phyloP scores from a whole-genome alignment of 2,888 invertebrate species.

The Temnothorax unifasciatus region DNA sequence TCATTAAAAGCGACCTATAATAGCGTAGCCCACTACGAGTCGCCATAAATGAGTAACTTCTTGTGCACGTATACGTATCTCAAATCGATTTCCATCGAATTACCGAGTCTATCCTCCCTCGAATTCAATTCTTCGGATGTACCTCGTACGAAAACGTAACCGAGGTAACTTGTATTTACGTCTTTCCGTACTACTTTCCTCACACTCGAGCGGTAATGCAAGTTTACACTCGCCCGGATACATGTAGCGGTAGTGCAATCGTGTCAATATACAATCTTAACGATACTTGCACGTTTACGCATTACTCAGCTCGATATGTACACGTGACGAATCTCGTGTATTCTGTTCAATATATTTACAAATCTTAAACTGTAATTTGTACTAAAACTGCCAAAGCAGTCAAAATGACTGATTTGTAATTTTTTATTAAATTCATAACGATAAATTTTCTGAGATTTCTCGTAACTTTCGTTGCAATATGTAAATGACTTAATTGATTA shows the following conservation, averaged over 20 bases:
- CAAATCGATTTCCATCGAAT: conserved; percentile 71
- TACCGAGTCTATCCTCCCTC: conserved; percentile 58
- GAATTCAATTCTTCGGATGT: conserved; percentile 64
- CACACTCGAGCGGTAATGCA: conserved; percentile 17
- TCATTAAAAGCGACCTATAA: conserved; percentile 72
- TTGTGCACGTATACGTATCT: conserved; percentile 61
- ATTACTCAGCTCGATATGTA: not conserved
- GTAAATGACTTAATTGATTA: not conserved
- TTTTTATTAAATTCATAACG: not conserved
- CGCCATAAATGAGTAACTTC: conserved; percentile 67
- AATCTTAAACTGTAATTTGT: not conserved
- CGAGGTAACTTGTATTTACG: conserved; percentile 44
- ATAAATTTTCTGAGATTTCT: not conserved
- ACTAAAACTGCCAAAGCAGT: not conserved
- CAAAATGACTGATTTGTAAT: not conserved
- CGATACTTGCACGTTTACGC: not conserved
- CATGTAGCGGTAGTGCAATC: conserved; percentile 12
- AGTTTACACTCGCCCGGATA: conserved; percentile 29
- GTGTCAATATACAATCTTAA: conserved; percentile 9
- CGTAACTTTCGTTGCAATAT: not conserved
- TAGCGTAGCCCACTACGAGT: conserved; percentile 61
- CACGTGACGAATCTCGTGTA: too few relatives aligned
- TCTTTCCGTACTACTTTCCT: conserved; percentile 21
- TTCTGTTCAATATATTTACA: not conserved
- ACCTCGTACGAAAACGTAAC: conserved; percentile 23